These are phyloP conservation scores for Hydractinia echinata DNA, from an alignment of 30 jellyfish, hydroid and myxozoan species.

Conservation along the genomic window DNA sequence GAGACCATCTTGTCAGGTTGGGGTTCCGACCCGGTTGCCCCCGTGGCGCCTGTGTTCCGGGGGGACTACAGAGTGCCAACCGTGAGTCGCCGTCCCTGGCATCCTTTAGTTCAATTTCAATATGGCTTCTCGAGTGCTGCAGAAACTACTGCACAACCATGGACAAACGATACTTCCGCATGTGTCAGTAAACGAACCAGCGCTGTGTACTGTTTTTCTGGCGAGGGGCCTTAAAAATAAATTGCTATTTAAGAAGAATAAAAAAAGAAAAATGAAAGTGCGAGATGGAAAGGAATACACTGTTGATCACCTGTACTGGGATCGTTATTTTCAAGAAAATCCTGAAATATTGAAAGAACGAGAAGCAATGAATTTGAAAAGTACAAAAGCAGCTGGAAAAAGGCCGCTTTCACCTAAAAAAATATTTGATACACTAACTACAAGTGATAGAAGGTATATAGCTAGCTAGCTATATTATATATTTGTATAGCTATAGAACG, in stretches of 20 bases:
- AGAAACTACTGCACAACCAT: too few relatives aligned
- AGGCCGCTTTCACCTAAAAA: not conserved
- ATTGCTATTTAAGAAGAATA: not conserved
- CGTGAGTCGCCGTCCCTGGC: too few relatives aligned
- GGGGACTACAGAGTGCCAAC: too few relatives aligned
- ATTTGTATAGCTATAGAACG: too few relatives aligned
- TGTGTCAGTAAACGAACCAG: not conserved
- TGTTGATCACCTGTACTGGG: slow-evolving; percentile 34
- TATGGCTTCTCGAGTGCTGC: too few relatives aligned
- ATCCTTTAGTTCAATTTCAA: too few relatives aligned
- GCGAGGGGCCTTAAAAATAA: slow-evolving; percentile 14
- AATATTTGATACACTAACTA: slow-evolving; percentile 22
- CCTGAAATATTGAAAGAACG: slow-evolving; percentile 8
- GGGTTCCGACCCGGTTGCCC: too few relatives aligned
- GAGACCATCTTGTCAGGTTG: too few relatives aligned
- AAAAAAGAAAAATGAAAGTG: not conserved
- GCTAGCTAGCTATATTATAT: too few relatives aligned
- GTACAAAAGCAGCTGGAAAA: not conserved
- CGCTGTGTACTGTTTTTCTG: not conserved
- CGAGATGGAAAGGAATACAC: slow-evolving; percentile 29
- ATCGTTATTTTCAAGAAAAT: not conserved
- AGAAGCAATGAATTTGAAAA: not conserved
- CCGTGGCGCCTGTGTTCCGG: too few relatives aligned
- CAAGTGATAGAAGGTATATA: slow-evolving; percentile 24
- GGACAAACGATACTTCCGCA: not conserved